Evolutionary conservation across 2,888 invertebrate species (phyloP), one percentile per base, ranked within the genome.

Genomic region (Rhimphoctona megacephalus): DNA sequence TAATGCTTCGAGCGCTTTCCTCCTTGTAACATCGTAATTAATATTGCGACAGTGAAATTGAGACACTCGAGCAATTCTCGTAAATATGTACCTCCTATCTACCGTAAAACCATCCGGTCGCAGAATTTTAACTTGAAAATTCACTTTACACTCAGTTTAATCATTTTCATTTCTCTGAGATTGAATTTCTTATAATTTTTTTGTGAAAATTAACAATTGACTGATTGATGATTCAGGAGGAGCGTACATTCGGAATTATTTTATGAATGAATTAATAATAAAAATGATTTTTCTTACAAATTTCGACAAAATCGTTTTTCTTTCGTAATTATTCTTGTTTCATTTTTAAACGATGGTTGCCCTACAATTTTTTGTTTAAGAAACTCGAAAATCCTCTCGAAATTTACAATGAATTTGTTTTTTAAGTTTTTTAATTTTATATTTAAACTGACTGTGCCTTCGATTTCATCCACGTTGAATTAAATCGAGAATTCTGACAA

Each of bases 21-120:
- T 67, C 49, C 70, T 86, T 30, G 66, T 43, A 81, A 78, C 43
- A 64, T 80, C 77, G 86, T 64, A 81, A 86, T 81, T 64, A 67
- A 25, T 49, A 61, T 83, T 86, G 83, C 86, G 69, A 81, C 67
- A 86, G 52, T 61, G 14, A 74, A 78, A 78, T 86, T 78, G 77
- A 43, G 73, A 83, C 77, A 73, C 73, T 54, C 66, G 61, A 33
- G 2, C 25, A 17, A 72, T 36, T 72, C 57, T 61, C 17, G 7
- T 14, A 39, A 1, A 78, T 49, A 39, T 17, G 46, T 22, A 8
- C 19, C 22, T 43, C 11, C 43, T 14, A 43, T 11, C 11, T 11
- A 43, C 43, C 39, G 36, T 64, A 22, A 25, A 39, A 39, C 22
- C 22, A 25, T n/a, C 6, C 0, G 22, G 22, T 5, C 39, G 43